phyloP scores from a whole-genome alignment of 2,888 invertebrate genomes.

The Eupithecia dodoneata region DNA sequence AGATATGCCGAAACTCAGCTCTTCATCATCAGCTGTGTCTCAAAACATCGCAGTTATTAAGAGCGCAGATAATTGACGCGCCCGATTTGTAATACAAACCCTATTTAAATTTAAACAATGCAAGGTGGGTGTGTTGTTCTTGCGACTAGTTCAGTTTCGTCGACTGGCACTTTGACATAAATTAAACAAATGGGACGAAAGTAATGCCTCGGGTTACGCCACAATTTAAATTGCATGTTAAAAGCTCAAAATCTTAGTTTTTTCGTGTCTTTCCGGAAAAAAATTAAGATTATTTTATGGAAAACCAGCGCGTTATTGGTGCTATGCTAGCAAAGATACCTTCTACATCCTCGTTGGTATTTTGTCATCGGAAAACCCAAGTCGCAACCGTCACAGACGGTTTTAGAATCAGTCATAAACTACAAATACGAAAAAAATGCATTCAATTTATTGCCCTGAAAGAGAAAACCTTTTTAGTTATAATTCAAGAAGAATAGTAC shows the following conservation, averaged over 20 bases:
- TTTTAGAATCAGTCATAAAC: too few relatives aligned
- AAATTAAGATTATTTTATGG: too few relatives aligned
- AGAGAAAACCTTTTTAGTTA: too few relatives aligned
- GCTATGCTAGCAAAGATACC: too few relatives aligned
- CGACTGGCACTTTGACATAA: conserved; percentile 23
- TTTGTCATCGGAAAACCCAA: too few relatives aligned
- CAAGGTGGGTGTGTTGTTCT: conserved; percentile 13
- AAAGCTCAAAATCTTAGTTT: neutral
- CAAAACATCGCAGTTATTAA: conserved; percentile 18
- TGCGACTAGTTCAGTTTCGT: neutral
- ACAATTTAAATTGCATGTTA: neutral
- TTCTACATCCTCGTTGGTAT: too few relatives aligned
- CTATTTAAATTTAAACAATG: conserved; percentile 27
- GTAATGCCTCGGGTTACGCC: conserved; percentile 17
- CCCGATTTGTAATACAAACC: conserved; percentile 31
- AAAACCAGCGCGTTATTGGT: too few relatives aligned
- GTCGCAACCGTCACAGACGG: too few relatives aligned
- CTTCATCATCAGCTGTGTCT: neutral
- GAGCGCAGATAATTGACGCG: conserved; percentile 27
- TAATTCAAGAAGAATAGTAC: conserved; percentile 32
- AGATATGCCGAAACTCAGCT: neutral
- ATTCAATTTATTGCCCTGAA: too few relatives aligned
- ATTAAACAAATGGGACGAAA: conserved; percentile 6
- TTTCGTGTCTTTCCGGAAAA: too few relatives aligned
- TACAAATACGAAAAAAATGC: too few relatives aligned